phyloP scores from a whole-genome alignment of 2,113 vertebrate species.

The Epinephelus cyanopodus region DNA sequence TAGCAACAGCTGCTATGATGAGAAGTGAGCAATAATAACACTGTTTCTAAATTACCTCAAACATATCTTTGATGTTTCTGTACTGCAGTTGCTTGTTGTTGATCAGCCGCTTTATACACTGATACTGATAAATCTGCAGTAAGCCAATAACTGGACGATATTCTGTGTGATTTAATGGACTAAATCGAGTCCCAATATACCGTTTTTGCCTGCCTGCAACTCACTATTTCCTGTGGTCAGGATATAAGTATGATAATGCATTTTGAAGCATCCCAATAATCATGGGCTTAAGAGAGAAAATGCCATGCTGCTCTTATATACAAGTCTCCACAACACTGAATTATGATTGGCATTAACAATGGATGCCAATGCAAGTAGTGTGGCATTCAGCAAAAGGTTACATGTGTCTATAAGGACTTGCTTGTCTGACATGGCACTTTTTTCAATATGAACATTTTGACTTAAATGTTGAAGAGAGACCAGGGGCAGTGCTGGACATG shows the following conservation, averaged over 20 bases:
- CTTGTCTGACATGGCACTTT: neutral
- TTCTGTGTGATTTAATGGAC: neutral
- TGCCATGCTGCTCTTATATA: neutral
- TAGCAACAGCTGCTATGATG: neutral
- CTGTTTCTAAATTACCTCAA: neutral
- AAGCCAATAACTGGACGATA: neutral
- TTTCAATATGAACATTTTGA: neutral
- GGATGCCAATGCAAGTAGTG: neutral
- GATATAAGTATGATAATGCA: neutral
- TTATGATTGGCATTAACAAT: neutral
- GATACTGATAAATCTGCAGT: neutral
- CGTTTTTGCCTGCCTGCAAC: neutral
- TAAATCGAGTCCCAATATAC: neutral
- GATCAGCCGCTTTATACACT: neutral
- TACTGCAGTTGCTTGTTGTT: neutral
- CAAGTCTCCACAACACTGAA: neutral
- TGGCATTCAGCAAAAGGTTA: neutral
- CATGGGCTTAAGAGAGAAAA: neutral
- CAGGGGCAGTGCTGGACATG: too few species aligned
- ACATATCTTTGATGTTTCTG: neutral
- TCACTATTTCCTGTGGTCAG: conserved; percentile 2
- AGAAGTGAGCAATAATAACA: conserved; percentile 1
- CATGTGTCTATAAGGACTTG: neutral
- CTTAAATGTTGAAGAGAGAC: neutral
- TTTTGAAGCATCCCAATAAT: conserved; percentile 10